A percentile compares a stretch with the other conserved stretches of the same genome.
Evolutionary conservation across 2,797 vertebrate species (phyloP).

Genomic region (Neosilurus hyrtlii): DNA sequence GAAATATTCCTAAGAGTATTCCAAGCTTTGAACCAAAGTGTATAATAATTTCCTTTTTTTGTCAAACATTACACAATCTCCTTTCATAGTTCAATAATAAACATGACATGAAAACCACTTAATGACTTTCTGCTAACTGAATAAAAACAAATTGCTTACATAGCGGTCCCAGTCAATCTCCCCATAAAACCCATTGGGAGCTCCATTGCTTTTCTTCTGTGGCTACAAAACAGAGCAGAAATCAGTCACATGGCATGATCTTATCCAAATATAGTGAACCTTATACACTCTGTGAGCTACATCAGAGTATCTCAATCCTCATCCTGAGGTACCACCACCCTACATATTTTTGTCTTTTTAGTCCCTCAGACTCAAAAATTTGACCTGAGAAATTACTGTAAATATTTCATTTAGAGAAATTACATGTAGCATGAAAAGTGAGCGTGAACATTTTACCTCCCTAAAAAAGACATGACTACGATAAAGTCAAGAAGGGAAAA

Average conservation of each 20-base stretch:
- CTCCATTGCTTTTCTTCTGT: conserved; percentile 92
- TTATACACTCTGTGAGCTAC: neutral
- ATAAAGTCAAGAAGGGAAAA: neutral
- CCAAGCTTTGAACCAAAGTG: neutral
- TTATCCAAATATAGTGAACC: conserved; percentile 1
- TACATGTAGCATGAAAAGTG: neutral
- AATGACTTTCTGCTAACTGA: neutral
- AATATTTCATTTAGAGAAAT: conserved; percentile 14
- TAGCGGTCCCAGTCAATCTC: conserved; percentile 99
- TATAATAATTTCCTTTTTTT: neutral
- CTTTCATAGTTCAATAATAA: too few species aligned
- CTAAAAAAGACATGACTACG: neutral
- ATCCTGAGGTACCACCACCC: neutral
- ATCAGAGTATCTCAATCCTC: neutral
- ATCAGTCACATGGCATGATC: neutral
- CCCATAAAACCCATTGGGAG: conserved; percentile 92
- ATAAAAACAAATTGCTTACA: conserved; percentile 75
- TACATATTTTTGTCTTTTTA: neutral
- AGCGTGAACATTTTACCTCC: neutral
- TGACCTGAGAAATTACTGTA: conserved; percentile 1
- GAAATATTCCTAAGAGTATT: neutral
- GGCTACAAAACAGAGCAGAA: conserved; percentile 57
- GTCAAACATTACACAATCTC: neutral
- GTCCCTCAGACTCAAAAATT: neutral
- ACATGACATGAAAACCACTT: neutral